Percentiles rank a stretch among this genome's conserved stretches.
Evolutionary conservation across 1,140 invertebrate species (phyloP).

Genomic region (Drosophila ironensis): DNA sequence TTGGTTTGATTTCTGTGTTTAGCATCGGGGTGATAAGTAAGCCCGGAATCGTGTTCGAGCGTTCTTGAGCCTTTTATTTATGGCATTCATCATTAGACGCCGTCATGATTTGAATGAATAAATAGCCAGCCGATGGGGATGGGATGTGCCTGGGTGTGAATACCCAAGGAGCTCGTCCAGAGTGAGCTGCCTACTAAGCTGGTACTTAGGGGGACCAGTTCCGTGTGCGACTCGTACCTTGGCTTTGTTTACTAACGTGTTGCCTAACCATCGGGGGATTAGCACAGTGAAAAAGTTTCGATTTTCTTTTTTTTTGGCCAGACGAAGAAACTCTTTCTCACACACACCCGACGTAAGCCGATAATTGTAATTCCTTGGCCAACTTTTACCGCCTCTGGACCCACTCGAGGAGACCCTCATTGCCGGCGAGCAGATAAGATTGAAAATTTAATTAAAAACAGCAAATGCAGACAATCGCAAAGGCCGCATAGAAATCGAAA

Average conservation of each 20-base stretch:
- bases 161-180: constrained; percentile 19
- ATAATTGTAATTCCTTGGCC: constrained; percentile 51
- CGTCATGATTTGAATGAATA: constrained; percentile 63
- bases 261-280: constrained; percentile 10
- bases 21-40: constrained; percentile 36
- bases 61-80: constrained; percentile 51
- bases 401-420: constrained; percentile 3
- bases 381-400: constrained; percentile 54
- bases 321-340: constrained; percentile 25
- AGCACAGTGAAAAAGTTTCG: neutral
- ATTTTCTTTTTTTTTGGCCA: constrained; percentile 1
- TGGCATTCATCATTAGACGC: constrained; percentile 60
- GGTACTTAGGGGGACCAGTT: neutral
- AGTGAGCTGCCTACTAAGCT: constrained; percentile 10
- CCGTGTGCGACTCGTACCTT: constrained; percentile 22
- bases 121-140: constrained; percentile 35
- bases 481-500: constrained; percentile 6
- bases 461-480: constrained; percentile 13
- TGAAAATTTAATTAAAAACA: constrained; percentile 46
- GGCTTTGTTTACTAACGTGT: constrained; percentile 8
- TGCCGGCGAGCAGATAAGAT: constrained; percentile 21
- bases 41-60: constrained; percentile 17
- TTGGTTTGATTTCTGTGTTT: constrained; percentile 22
- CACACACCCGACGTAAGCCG: constrained; percentile 23
- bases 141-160: constrained; percentile 35